Conservation (phyloP, 1,140 invertebrate species). For the Drosophila punjabiensis region DNA sequence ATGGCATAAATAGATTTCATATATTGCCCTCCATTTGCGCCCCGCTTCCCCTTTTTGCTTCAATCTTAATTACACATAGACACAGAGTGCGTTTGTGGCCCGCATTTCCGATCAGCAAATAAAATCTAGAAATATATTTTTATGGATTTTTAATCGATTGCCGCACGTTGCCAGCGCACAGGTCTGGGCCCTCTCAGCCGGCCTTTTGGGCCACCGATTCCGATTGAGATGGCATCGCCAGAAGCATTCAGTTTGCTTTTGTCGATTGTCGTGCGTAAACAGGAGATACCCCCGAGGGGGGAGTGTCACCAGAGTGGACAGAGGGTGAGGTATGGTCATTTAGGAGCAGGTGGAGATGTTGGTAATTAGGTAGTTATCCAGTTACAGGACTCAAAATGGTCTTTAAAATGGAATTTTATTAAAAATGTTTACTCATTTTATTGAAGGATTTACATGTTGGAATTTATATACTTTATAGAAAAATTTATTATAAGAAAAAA, state of each 20-base stretch:
- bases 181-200: not conserved
- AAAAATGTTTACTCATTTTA: too few species aligned
- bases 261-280: constrained; percentile 62
- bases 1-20: constrained; percentile 84
- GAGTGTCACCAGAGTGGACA: not conserved
- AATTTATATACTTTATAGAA: too few species aligned
- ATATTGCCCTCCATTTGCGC: constrained; percentile 63
- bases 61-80: constrained; percentile 76
- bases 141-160: constrained; percentile 84
- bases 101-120: constrained; percentile 72
- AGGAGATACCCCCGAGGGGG: constrained; percentile 17
- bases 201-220: constrained; percentile 34
- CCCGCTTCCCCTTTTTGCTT: not conserved
- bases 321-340: not conserved
- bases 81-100: constrained; percentile 27
- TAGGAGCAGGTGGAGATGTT: constrained; percentile 7
- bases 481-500: too few species aligned
- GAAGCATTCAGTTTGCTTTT: constrained; percentile 40
- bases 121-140: constrained; percentile 84
- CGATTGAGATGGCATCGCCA: constrained; percentile 38
- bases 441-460: too few species aligned
- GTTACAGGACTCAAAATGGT: not conserved
- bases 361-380: not conserved
- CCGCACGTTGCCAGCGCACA: constrained; percentile 35
- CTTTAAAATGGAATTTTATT: not conserved